phyloP scores from a whole-genome alignment of 2,113 vertebrate genomes.

The Pterocles burchelli region DNA sequence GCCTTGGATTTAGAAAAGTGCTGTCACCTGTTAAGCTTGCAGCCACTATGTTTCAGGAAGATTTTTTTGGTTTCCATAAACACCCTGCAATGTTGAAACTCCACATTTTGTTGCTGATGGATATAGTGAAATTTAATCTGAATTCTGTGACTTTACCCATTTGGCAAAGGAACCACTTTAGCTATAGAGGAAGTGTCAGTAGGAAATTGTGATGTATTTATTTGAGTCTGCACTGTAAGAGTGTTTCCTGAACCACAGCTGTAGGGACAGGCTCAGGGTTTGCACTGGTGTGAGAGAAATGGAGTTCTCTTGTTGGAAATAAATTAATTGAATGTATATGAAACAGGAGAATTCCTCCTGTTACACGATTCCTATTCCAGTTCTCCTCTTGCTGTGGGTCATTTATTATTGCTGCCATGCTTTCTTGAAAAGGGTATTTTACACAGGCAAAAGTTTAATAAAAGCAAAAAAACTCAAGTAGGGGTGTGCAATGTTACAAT shows the following conservation, averaged over 20 bases:
- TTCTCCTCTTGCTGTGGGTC: neutral
- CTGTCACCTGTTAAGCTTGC: neutral
- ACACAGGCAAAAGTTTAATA: neutral
- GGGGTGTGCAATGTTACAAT: neutral
- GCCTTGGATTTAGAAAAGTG: neutral
- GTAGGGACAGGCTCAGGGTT: neutral
- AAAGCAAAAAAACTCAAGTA: neutral
- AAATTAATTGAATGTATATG: constrained; percentile 16
- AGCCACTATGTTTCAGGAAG: neutral
- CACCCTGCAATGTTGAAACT: neutral
- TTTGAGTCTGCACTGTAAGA: neutral
- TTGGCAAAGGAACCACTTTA: neutral
- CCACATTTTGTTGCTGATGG: neutral
- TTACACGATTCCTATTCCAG: neutral
- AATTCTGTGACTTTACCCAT: neutral
- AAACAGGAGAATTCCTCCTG: constrained; percentile 32
- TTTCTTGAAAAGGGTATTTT: constrained; percentile 26
- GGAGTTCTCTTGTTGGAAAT: constrained; percentile 11
- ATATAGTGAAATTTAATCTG: neutral
- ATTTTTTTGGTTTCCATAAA: neutral
- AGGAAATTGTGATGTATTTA: constrained; percentile 33
- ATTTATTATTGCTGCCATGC: constrained; percentile 19
- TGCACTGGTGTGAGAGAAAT: neutral
- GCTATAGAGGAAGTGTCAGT: neutral
- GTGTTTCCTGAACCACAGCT: neutral